Percentiles rank a stretch among this genome's conserved stretches.
Conservation (phyloP, 2,113 vertebrate genomes). For the Psilopsiagon aymara region DNA sequence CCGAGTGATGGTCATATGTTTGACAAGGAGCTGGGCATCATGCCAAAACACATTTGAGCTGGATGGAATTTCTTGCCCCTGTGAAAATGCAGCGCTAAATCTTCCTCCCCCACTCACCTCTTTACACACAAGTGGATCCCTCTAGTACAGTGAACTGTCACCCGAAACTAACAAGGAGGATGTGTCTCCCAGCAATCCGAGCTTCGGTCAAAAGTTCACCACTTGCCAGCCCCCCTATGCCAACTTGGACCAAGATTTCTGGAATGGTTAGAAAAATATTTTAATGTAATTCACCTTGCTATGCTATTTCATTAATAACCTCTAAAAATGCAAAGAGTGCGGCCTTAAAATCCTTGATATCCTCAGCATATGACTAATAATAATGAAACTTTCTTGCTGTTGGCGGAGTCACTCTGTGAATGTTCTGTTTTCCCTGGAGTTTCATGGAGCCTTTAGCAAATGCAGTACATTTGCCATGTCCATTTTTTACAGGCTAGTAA, state of each 20-base stretch:
- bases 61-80: conserved; percentile 86
- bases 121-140: conserved; percentile 76
- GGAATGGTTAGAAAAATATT: conserved; percentile 79
- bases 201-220: conserved; percentile 78
- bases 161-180: conserved; percentile 81
- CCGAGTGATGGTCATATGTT: conserved; percentile 82
- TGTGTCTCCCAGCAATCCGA: conserved; percentile 78
- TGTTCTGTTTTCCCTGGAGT: conserved; percentile 41
- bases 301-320: conserved; percentile 78
- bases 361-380: conserved; percentile 62
- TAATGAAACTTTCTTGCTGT: conserved; percentile 60
- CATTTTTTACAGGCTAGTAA: conserved; percentile 36
- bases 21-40: conserved; percentile 76
- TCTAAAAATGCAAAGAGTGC: conserved; percentile 73
- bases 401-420: not conserved
- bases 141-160: conserved; percentile 81
- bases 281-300: conserved; percentile 78
- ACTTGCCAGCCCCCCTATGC: conserved; percentile 71
- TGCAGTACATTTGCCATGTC: conserved; percentile 44
- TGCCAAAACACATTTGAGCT: conserved; percentile 84
- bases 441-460: conserved; percentile 62
- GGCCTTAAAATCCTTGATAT: conserved; percentile 65
- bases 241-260: conserved; percentile 78
- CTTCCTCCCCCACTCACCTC: conserved; percentile 75
- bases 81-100: conserved; percentile 84